Base-by-base conservation (phyloP, 2,113 vertebrate species). In the Sphaerodactylus townsendi region DNA sequence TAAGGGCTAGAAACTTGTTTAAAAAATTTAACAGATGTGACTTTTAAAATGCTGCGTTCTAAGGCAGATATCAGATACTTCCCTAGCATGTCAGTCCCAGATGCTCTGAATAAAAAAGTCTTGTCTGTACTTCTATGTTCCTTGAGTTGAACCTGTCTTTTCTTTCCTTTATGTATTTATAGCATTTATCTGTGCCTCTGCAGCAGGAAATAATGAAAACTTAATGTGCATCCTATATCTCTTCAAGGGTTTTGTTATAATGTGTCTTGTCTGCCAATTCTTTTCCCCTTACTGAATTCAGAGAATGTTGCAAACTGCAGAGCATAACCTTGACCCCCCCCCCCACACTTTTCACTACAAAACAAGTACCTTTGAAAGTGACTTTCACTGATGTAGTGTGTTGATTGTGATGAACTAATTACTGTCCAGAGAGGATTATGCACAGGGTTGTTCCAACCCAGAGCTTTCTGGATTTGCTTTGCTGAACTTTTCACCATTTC, bases 171-270 rank as follows among this genome's bases (percentile, higher is more conserved):
- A 35, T 79, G 75, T 77, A 77, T 83, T 86, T 83, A 82, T 73
- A 78, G 69, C 80, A 86, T 85, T 85, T 85, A 64, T 77, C 68
- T 76, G 73, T 62, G 68, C 35, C 79, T 86, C 73, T 82, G 74
- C 80, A 82, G 85, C 41, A 6, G 7, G 83, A 85, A 85, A 44
- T 19, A 73, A 33, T 70, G 87, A 21, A 39, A 79, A 79, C 76
- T 90, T 85, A 81, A 74, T 2, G 19, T 79, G 81, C n/a, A 59
- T 19, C 4, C 17, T 73, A 5, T 30, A 70, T 64, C 4, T 10
- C 79, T 48, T 56, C 46, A 62, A 30, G 33, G 0, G 1, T 46
- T 80, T 82, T 84, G 10, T 59, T 35, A 85, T 0, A 1, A 66
- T 23, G 11, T 81, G 53, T 65, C 83, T 79, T 76, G 72, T 79